Base-by-base conservation (phyloP, 2,888 invertebrate genomes). In the Steinernema carpocapsae region DNA sequence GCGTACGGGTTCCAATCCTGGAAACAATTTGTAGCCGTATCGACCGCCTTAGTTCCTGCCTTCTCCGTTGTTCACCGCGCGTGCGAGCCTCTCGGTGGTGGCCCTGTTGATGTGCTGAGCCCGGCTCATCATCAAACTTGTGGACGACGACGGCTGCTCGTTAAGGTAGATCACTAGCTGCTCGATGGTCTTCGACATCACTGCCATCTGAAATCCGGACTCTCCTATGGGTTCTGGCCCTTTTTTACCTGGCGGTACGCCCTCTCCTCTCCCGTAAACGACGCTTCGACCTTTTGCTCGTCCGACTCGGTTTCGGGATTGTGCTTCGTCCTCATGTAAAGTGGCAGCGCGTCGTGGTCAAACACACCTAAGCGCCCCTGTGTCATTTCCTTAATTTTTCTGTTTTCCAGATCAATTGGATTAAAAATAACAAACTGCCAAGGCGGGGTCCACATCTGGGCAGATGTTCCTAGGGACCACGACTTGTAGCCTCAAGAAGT, bases 51-150 rank as follows among this genome's bases (percentile, higher is more conserved):
- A 3, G 37, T 6, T n/a, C 37, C 10, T 37, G 3, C 64, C 64
- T 17, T 64, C 64, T 12, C 64, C 64, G 32, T 64, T 64, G 32
- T 64, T 64, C 10, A 64, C 17, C 29, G 64, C 64, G 2, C 64
- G 29, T 6, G 37, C 64, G 1, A 64, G 64, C 37, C 26, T 29
- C 26, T 64, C 64, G n/a, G 64, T 64, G 32, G 26, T 29, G 2
- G 32, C 6, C 7, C n/a, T 22, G 37, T 64, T 29, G 12, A 7
- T 22, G 14, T 17, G 56, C 24, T 56, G 64, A 17, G 26, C 37
- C 14, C 26, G 22, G 22, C 56, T 19, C 17, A 26, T 4, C 17
- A 10, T 17, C 3, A 52, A 12, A 6, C 7, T 14, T 2, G 17
- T 64, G 17, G 29, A 29, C n/a, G 64, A 32, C 14, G 64, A 29